Evolutionary conservation across 53 echinoderm and acorn worm species (phyloP), one percentile per base, ranked within the genome.

Genomic region (Pentamera pediparva): DNA sequence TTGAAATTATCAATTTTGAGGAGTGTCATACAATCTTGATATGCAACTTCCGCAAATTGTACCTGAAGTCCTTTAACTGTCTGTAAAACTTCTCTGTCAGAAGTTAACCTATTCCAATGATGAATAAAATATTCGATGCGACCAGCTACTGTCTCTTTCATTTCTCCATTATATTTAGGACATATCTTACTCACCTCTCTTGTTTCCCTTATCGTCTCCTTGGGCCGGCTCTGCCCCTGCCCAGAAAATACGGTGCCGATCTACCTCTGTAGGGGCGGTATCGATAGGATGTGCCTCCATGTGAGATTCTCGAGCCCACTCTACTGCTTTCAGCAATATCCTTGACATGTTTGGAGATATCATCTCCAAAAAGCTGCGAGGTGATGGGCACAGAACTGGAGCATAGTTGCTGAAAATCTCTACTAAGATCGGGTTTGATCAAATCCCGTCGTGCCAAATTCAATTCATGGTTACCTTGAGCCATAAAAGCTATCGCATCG

Each of bases 51-150:
- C 26, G 21, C 2, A 26, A n/a, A 21, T 57, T 26, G 2, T 10
- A 50, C 45, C 31, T 61, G 12, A 33, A 76, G 54, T 32, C 76
- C 56, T 40, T 62, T 64, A n/a, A 83, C 63, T 19, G 62, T 74
- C 62, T 75, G 74, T 61, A 74, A 11, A 20, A 83, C 50, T 48
- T 70, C 45, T 13, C 13, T 32, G 55, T 83, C 77, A 43, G 63
- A 62, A 18, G 82, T 76, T 37, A 76, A 55, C 34, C 74, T 38
- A 49, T 50, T 29, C 82, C 57, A 82, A 39, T 56, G 24, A 4
- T 49, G 17, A 6, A 38, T 20, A 63, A 62, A 75, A 24, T 75
- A 32, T 56, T 82, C 63, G 51, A 82, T 63, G 24, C 75, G 52
- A 61, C 53, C 75, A 35, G 75, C 82, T 12, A 62, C 36, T 35